Conservation (phyloP, 2,888 invertebrate genomes). For the Stenurella melanura region DNA sequence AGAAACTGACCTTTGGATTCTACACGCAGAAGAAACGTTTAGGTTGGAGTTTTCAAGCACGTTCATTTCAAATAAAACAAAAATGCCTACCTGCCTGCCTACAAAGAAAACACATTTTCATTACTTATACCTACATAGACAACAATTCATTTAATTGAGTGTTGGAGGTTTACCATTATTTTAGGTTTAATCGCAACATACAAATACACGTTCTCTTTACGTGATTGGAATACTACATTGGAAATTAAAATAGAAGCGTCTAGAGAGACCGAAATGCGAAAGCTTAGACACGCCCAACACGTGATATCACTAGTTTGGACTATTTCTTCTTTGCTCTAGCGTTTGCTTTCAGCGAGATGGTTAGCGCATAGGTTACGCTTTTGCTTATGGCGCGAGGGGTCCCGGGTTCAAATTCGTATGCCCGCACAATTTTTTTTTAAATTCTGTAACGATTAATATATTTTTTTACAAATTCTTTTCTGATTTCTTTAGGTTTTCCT, state of each 20-base stretch:
- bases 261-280: too few species aligned
- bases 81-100: not conserved
- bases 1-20: not conserved
- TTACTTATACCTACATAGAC: not conserved
- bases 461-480: too few species aligned
- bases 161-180: constrained; percentile 5
- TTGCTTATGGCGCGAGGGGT: too few species aligned
- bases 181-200: constrained; percentile 9
- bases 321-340: too few species aligned
- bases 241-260: not conserved
- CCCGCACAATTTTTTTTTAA: too few species aligned
- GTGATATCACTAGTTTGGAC: too few species aligned
- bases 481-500: too few species aligned
- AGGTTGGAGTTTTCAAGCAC: not conserved
- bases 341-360: too few species aligned
- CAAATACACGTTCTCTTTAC: constrained; percentile 4
- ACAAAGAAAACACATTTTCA: not conserved
- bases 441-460: too few species aligned
- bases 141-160: not conserved
- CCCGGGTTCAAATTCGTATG: too few species aligned
- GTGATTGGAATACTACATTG: not conserved
- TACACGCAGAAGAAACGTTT: not conserved
- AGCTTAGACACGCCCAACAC: too few species aligned
- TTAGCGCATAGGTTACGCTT: too few species aligned
- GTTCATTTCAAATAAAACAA: not conserved